A percentile compares a stretch with the other conserved stretches of the same genome.
These are phyloP conservation scores for Lateolabrax maculatus DNA, from an alignment of 2,797 vertebrate species.

Conservation along the genomic window DNA sequence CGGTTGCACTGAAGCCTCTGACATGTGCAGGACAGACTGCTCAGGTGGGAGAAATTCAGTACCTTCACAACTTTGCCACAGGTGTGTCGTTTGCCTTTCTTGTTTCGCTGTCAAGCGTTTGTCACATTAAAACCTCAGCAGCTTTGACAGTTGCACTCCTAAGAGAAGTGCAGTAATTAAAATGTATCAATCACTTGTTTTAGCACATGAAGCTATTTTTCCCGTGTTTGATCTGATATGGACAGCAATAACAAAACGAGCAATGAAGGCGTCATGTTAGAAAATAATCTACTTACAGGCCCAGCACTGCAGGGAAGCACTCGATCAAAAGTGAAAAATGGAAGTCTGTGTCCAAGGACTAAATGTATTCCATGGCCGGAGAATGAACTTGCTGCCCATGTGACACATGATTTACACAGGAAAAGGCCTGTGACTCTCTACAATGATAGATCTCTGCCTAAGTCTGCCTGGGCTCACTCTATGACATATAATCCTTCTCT, in stretches of 20 bases:
- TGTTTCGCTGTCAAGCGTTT: constrained; percentile 60
- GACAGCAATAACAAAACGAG: constrained; percentile 73
- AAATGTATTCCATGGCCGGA: constrained; percentile 88
- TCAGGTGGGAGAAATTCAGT: constrained; percentile 72
- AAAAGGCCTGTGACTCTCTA: constrained; percentile 85
- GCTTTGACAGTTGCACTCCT: constrained; percentile 68
- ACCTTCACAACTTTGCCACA: constrained; percentile 72
- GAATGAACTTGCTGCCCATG: constrained; percentile 88
- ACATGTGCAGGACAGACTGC: constrained; percentile 66
- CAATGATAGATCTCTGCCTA: constrained; percentile 85
- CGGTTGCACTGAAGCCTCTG: constrained; percentile 45
- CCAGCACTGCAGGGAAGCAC: constrained; percentile 80
- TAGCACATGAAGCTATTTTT: constrained; percentile 37
- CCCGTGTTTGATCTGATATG: constrained; percentile 64
- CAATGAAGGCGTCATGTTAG: constrained; percentile 79
- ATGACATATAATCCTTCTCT: constrained; percentile 89
- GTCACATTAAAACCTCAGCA: constrained; percentile 77
- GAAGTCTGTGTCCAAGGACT: constrained; percentile 78
- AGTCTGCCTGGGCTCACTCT: constrained; percentile 85
- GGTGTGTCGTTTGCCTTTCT: constrained; percentile 75
- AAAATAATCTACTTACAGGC: constrained; percentile 85
- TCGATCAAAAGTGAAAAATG: constrained; percentile 85
- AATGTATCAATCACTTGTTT: constrained; percentile 78
- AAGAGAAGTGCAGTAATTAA: constrained; percentile 81
- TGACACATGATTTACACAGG: constrained; percentile 90